phyloP scores from a whole-genome alignment of 2,113 vertebrate species.

The Chascanopsetta lugubris region DNA sequence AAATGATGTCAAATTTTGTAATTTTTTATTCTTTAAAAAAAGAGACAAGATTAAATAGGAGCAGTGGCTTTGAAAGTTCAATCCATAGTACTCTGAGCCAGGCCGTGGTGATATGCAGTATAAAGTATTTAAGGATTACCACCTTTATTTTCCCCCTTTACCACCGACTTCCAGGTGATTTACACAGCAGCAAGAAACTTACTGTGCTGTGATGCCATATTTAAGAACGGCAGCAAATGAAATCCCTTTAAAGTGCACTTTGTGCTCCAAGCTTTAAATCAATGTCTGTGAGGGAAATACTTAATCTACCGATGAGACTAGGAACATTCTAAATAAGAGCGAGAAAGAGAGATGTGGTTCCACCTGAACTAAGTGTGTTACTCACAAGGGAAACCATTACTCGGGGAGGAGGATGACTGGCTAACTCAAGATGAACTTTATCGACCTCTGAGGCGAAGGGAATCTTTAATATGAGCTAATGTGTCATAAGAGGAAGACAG shows the following conservation, averaged over 20 bases:
- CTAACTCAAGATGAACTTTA: background rate
- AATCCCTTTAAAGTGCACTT: constrained; percentile 32
- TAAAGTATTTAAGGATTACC: constrained; percentile 23
- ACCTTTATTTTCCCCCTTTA: background rate
- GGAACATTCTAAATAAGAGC: constrained; percentile 4
- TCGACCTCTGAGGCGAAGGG: too few relatives aligned
- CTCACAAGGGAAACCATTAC: too few relatives aligned
- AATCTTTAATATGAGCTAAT: too few relatives aligned
- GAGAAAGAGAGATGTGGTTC: constrained; percentile 16
- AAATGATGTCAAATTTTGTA: too few relatives aligned
- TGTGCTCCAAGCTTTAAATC: constrained; percentile 25
- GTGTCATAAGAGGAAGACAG: too few relatives aligned
- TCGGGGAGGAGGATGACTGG: background rate
- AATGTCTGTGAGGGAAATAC: constrained; percentile 1
- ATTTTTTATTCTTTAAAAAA: background rate
- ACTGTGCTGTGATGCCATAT: constrained; percentile 4
- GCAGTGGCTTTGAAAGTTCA: background rate
- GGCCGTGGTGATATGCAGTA: too few relatives aligned
- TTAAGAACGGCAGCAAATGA: constrained; percentile 26
- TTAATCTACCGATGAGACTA: constrained; percentile 11
- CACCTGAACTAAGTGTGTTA: too few relatives aligned
- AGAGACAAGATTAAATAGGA: background rate
- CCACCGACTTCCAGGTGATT: background rate
- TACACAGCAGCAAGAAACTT: constrained; percentile 10
- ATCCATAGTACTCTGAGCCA: background rate